These are phyloP conservation scores for Urocolius indicus DNA, from an alignment of 2,113 vertebrate species.

Conservation along the genomic window DNA sequence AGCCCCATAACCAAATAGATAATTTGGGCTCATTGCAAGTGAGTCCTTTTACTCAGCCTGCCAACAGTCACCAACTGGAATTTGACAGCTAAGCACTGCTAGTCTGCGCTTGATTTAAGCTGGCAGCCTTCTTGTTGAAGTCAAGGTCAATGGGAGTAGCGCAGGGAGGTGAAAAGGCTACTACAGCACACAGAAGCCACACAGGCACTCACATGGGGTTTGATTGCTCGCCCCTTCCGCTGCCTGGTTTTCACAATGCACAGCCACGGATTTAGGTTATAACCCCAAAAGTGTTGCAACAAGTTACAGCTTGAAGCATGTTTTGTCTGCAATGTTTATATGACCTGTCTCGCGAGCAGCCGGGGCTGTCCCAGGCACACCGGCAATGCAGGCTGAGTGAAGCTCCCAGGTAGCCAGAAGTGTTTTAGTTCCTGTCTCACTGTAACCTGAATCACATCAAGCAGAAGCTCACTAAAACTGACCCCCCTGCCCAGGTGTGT, in stretches of 20 bases:
- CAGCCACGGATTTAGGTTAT: neutral
- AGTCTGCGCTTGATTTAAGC: neutral
- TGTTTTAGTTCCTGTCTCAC: neutral
- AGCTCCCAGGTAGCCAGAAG: fast-evolving
- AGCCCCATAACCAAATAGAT: neutral
- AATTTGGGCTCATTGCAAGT: neutral
- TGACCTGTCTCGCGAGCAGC: fast-evolving
- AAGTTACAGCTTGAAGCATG: neutral
- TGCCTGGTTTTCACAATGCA: neutral
- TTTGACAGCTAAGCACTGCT: constrained; percentile 25
- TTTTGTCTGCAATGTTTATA: neutral
- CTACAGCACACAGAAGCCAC: neutral
- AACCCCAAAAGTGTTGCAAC: neutral
- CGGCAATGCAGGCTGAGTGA: neutral
- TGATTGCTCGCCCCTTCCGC: neutral
- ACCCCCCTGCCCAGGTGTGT: neutral
- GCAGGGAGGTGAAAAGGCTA: neutral
- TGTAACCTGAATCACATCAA: neutral
- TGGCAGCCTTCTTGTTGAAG: neutral
- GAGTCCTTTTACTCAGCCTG: neutral
- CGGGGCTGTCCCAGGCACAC: neutral
- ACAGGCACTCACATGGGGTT: neutral
- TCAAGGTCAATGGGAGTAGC: constrained; percentile 11
- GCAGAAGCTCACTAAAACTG: neutral
- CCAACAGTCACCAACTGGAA: neutral